A percentile compares a stretch with the other conserved stretches of the same genome.
phyloP scores from a whole-genome alignment of 2,888 invertebrate species.

The Brachypterus glaber region DNA sequence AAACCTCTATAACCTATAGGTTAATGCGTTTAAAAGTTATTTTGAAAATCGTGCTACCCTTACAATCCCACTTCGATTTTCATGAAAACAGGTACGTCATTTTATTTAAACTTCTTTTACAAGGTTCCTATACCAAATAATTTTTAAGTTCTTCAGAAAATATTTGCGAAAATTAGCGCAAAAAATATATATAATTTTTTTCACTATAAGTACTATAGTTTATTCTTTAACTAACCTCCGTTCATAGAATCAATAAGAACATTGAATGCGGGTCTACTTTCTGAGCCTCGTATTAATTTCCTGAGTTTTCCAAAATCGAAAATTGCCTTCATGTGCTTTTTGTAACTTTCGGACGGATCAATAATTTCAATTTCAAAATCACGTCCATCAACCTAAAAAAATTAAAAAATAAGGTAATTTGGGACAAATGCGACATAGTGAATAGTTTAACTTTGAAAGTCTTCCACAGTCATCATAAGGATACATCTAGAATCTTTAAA shows the following conservation, averaged over 20 bases:
- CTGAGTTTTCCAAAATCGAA: constrained; percentile 86
- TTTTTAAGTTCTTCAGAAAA: neutral
- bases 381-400: constrained; percentile 54
- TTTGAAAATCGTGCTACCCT: no score
- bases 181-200: no score
- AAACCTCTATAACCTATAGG: no score
- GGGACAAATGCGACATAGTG: neutral
- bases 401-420: constrained; percentile 23
- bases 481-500: no score
- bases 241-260: constrained; percentile 90
- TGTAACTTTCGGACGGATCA: constrained; percentile 84
- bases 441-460: no score
- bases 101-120: no score
- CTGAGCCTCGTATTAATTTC: constrained; percentile 59
- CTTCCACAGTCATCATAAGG: no score
- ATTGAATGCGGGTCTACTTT: constrained; percentile 57
- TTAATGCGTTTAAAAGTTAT: no score
- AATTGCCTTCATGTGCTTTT: constrained; percentile 85
- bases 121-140: neutral
- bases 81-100: no score
- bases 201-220: no score
- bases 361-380: constrained; percentile 79
- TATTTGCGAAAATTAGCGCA: no score
- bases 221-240: constrained; percentile 66
- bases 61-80: no score